phyloP scores from a whole-genome alignment of 2,888 invertebrate species.

The Heliconius aoede region DNA sequence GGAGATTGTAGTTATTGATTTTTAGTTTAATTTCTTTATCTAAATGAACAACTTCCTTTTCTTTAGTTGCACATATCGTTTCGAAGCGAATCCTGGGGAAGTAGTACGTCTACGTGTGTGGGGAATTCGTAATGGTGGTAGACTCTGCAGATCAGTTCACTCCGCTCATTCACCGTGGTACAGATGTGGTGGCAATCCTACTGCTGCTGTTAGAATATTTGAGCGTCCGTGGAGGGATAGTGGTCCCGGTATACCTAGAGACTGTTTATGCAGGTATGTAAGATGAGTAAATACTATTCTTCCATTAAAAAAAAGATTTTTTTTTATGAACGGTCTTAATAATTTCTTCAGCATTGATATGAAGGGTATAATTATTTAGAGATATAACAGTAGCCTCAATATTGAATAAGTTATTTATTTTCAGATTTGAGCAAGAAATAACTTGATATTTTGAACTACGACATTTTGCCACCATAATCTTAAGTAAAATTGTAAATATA shows the following conservation, averaged over 20 bases:
- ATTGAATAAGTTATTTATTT: not conserved
- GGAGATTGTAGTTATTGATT: not conserved
- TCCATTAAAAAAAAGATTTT: too few relatives aligned
- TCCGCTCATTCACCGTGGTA: slow-evolving; percentile 87
- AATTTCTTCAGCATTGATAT: too few relatives aligned
- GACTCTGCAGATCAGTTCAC: slow-evolving; percentile 83
- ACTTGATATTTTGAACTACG: not conserved
- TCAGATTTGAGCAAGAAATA: not conserved
- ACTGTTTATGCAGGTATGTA: slow-evolving; percentile 89
- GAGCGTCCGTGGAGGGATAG: slow-evolving; percentile 88
- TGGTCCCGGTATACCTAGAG: slow-evolving; percentile 87
- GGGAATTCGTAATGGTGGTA: slow-evolving; percentile 86
- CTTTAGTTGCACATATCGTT: slow-evolving; percentile 91
- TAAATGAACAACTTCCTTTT: not conserved
- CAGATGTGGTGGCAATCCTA: slow-evolving; percentile 88
- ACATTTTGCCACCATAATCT: not conserved
- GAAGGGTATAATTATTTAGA: not conserved
- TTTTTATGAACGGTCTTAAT: too few relatives aligned
- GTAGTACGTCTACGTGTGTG: slow-evolving; percentile 90
- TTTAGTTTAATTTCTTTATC: not conserved
- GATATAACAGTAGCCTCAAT: not conserved
- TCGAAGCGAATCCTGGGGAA: slow-evolving; percentile 93
- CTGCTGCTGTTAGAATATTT: slow-evolving; percentile 88
- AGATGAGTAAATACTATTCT: not conserved
- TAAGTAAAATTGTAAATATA: slow-evolving; percentile 12